Evolutionary conservation across 1,140 invertebrate species (phyloP).

Genomic region (Amphibalanus amphitrite): DNA sequence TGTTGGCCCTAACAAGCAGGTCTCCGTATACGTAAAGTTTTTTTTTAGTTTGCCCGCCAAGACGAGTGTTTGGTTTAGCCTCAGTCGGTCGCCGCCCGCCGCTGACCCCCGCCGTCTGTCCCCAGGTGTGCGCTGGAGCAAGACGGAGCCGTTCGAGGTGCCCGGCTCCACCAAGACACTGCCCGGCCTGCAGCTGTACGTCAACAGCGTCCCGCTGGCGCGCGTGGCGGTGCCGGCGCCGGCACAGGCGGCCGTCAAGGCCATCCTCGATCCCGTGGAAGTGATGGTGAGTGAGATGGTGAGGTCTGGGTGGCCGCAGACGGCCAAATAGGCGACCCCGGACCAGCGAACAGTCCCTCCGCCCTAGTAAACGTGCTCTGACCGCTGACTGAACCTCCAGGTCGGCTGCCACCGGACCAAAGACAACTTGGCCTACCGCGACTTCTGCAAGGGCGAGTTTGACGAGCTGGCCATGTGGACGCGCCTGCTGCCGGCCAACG

Average conservation of each 20-base stretch:
- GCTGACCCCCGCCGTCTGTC: not conserved
- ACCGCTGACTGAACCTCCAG: not conserved
- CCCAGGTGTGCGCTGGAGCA: not conserved
- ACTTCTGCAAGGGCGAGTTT: constrained; percentile 15
- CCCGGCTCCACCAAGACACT: not conserved
- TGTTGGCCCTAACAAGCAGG: not conserved
- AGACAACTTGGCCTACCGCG: constrained; percentile 12
- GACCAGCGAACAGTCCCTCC: too few relatives aligned
- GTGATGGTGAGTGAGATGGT: not conserved
- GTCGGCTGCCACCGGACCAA: constrained; percentile 19
- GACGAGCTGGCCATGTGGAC: constrained; percentile 22
- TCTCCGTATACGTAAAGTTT: not conserved
- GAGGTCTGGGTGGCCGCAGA: not conserved
- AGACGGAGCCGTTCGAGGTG: not conserved
- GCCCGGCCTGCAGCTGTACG: not conserved
- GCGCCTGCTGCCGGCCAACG: constrained; percentile 12
- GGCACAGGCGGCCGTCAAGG: not conserved
- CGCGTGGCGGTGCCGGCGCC: not conserved
- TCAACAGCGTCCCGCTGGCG: not conserved
- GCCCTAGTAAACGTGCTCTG: too few relatives aligned
- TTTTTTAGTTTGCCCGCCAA: too few relatives aligned
- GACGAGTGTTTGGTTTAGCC: too few relatives aligned
- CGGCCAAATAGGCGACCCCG: too few relatives aligned
- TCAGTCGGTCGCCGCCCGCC: too few relatives aligned
- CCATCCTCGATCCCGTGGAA: not conserved